These are phyloP conservation scores for Drosophila punjabiensis DNA, from an alignment of 1,140 invertebrate species.

Conservation along the genomic window DNA sequence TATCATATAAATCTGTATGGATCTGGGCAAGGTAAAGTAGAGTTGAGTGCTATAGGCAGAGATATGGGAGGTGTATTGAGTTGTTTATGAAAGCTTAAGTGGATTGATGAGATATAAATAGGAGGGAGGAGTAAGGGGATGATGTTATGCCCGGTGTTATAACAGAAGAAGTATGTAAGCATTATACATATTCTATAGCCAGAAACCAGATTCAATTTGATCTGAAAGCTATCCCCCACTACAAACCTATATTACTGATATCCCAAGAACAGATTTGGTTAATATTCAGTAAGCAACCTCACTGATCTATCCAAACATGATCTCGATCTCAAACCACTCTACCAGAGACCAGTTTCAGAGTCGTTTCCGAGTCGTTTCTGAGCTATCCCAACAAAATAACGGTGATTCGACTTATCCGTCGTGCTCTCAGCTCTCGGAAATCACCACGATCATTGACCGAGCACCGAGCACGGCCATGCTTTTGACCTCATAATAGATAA, in stretches of 20 bases:
- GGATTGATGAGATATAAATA: constrained; percentile 4
- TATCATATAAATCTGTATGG: background rate
- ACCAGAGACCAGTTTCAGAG: constrained; percentile 53
- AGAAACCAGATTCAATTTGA: background rate
- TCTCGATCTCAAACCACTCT: constrained; percentile 1
- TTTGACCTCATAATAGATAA: constrained; percentile 67
- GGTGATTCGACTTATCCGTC: constrained; percentile 42
- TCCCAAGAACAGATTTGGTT: background rate
- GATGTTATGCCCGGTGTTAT: background rate
- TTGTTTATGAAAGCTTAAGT: constrained; percentile 17
- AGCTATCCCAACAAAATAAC: constrained; percentile 81
- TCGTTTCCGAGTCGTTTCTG: constrained; percentile 55
- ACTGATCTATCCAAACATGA: constrained; percentile 69
- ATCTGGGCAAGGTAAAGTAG: background rate
- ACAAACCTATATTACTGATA: background rate
- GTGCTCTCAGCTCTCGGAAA: constrained; percentile 14
- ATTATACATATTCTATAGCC: background rate
- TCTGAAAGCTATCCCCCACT: no score
- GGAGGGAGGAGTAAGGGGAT: no score
- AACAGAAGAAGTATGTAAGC: background rate
- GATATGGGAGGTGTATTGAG: background rate
- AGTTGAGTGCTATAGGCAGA: background rate
- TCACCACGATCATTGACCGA: constrained; percentile 67
- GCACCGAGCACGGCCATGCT: constrained; percentile 38
- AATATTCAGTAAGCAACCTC: constrained; percentile 20